Conservation (phyloP, 2,113 vertebrate species). For the Lipotes vexillifer region DNA sequence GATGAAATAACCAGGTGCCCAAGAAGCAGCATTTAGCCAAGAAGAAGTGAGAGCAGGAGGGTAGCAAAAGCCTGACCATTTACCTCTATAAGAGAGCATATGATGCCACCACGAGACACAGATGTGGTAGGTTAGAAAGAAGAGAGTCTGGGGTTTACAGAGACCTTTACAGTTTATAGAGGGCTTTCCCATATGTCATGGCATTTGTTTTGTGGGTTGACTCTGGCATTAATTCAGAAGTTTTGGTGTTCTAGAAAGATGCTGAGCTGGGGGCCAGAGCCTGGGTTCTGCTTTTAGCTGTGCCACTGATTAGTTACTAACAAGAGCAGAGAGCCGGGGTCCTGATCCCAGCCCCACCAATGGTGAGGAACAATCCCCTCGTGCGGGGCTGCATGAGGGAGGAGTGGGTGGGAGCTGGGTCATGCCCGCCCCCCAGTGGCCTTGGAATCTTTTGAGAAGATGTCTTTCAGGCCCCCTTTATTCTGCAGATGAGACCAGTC, state of each 20-base stretch:
- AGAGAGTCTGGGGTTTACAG: neutral
- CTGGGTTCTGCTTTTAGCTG: neutral
- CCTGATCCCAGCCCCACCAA: rapidly evolving
- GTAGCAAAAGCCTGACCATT: neutral
- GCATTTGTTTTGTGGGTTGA: neutral
- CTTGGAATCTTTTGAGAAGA: neutral
- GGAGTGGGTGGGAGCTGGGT: neutral
- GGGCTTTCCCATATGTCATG: neutral
- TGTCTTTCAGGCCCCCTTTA: neutral
- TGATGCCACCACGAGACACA: neutral
- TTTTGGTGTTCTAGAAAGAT: neutral
- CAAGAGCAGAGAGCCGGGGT: neutral
- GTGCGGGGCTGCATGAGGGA: rapidly evolving
- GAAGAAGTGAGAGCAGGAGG: neutral
- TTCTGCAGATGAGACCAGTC: neutral
- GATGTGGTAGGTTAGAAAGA: neutral
- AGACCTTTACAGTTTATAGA: neutral
- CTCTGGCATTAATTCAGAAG: neutral
- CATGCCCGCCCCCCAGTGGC: rapidly evolving
- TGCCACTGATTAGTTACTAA: neutral
- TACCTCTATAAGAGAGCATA: neutral
- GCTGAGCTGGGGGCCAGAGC: neutral
- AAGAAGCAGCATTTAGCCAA: neutral
- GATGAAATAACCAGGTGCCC: neutral
- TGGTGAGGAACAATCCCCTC: neutral